phyloP scores from a whole-genome alignment of 2,888 invertebrate genomes.

The Taenaris catops region DNA sequence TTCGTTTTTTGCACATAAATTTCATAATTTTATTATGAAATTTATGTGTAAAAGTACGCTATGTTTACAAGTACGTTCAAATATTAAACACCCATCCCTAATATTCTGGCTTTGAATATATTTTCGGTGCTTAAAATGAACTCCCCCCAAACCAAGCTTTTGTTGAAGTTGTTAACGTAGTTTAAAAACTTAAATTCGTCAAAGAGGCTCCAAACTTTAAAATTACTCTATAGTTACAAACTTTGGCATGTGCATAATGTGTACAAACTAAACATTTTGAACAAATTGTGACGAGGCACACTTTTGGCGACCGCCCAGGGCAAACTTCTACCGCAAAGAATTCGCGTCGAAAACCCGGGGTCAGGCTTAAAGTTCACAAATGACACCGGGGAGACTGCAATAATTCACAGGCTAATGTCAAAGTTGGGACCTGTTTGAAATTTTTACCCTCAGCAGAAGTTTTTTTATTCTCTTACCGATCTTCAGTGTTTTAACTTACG shows the following conservation, averaged over 20 bases:
- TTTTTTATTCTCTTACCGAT: slow-evolving; percentile 9
- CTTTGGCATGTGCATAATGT: slow-evolving; percentile 6
- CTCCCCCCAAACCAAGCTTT: background rate
- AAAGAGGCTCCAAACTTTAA: slow-evolving; percentile 2
- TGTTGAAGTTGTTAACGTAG: slow-evolving; percentile 1
- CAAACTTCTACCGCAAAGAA: slow-evolving; percentile 36
- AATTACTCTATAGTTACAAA: slow-evolving; percentile 7
- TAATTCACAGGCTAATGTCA: slow-evolving; percentile 73
- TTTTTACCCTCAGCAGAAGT: slow-evolving; percentile 60
- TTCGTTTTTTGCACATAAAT: no score
- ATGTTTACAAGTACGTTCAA: no score
- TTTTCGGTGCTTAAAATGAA: no score
- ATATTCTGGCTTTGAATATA: no score
- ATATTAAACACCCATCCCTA: no score
- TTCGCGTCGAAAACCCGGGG: slow-evolving; percentile 46
- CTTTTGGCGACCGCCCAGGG: slow-evolving; percentile 31
- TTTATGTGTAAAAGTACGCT: no score
- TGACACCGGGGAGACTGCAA: slow-evolving; percentile 71
- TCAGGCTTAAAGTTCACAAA: slow-evolving; percentile 61
- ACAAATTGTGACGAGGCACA: slow-evolving; percentile 9
- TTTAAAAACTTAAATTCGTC: slow-evolving; percentile 6
- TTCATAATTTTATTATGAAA: no score
- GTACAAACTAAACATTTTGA: slow-evolving; percentile 9
- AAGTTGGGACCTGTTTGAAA: slow-evolving; percentile 68
- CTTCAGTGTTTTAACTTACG: no score